Conservation (phyloP, 2,113 vertebrate species). For the Ahaetulla prasina region DNA sequence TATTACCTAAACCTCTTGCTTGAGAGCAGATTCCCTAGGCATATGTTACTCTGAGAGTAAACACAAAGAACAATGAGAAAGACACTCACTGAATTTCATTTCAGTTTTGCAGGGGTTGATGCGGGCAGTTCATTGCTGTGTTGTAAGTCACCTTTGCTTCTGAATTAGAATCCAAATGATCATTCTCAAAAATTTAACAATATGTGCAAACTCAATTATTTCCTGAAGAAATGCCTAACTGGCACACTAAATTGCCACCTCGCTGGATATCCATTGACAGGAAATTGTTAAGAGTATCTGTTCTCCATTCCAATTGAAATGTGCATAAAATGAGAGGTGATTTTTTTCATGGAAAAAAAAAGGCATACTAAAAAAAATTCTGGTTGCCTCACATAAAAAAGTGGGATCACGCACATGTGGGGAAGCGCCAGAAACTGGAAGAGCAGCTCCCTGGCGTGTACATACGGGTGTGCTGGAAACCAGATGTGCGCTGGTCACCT, state of each 20-base stretch:
- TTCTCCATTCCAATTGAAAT: neutral
- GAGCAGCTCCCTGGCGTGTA: too few relatives aligned
- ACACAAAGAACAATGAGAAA: neutral
- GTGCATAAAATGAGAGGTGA: neutral
- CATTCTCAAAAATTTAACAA: neutral
- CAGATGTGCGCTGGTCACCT: too few relatives aligned
- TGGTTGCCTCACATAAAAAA: neutral
- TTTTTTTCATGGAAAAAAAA: neutral
- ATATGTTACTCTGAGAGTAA: neutral
- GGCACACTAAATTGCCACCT: neutral
- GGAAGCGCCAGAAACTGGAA: too few relatives aligned
- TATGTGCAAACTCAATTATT: neutral
- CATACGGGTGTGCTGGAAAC: too few relatives aligned
- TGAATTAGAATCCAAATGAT: neutral
- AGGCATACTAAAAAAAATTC: neutral
- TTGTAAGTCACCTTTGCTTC: neutral
- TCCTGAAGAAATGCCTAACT: neutral
- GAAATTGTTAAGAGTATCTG: neutral
- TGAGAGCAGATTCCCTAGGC: neutral
- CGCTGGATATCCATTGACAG: neutral
- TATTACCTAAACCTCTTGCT: neutral
- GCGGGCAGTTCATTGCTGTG: neutral
- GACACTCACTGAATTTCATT: neutral
- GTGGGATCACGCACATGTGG: too few relatives aligned
- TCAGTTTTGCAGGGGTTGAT: neutral